Evolutionary conservation across 1,140 invertebrate species (phyloP).

Genomic region (Berghia stephanieae): DNA sequence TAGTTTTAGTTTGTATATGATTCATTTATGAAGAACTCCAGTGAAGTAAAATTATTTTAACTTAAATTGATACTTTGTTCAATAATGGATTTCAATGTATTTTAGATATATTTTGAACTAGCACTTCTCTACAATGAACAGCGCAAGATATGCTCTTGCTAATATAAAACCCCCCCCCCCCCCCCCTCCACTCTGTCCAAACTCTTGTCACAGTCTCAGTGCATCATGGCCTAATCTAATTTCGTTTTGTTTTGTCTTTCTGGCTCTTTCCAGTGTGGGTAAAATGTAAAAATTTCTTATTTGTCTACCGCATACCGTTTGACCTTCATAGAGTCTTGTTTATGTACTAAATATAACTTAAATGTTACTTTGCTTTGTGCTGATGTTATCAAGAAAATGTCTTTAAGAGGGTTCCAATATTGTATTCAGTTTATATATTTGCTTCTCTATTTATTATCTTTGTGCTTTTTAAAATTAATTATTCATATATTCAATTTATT

Average conservation of each 20-base stretch:
- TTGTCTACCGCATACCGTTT: neutral
- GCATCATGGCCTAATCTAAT: too few species aligned
- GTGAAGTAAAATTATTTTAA: neutral
- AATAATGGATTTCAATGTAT: too few species aligned
- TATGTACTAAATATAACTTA: neutral
- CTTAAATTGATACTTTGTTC: neutral
- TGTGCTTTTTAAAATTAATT: too few species aligned
- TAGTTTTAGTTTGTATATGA: neutral
- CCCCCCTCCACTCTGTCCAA: too few species aligned
- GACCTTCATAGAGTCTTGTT: neutral
- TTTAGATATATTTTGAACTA: too few species aligned
- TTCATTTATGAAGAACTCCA: neutral
- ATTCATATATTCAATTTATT: too few species aligned
- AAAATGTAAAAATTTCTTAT: neutral
- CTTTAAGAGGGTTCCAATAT: neutral
- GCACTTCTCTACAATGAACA: too few species aligned
- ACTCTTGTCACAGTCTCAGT: too few species aligned
- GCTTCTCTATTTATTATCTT: neutral
- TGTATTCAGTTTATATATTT: neutral
- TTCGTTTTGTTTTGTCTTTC: neutral
- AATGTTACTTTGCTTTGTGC: neutral
- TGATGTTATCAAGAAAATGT: neutral
- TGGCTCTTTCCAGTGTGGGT: neutral
- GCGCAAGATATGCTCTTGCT: too few species aligned
- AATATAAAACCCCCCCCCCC: too few species aligned